These are phyloP conservation scores for Lota lota DNA, from an alignment of 2,113 vertebrate species.

Conservation along the genomic window DNA sequence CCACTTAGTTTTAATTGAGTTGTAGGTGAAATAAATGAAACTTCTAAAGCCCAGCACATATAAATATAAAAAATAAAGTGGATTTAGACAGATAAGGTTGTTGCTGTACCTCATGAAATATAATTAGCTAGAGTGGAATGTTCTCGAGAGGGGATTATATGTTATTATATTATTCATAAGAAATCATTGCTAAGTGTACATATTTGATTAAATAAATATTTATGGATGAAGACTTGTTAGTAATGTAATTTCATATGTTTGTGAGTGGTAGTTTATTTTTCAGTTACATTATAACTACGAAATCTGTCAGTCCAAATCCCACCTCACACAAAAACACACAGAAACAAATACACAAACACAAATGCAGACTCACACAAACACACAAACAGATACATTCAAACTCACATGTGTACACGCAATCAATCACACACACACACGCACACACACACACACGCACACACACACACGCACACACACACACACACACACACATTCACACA, in stretches of 20 bases:
- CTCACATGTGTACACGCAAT: no score
- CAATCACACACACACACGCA: not conserved
- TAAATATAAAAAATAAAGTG: conserved; percentile 17
- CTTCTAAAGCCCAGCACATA: conserved; percentile 31
- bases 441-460: not conserved
- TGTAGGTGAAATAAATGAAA: conserved; percentile 31
- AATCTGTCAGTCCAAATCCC: not conserved
- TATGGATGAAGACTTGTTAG: not conserved
- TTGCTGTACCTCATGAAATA: conserved; percentile 9
- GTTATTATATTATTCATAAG: not conserved
- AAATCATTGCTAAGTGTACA: not conserved
- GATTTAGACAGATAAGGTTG: no score
- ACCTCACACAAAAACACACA: not conserved
- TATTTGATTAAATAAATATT: not conserved
- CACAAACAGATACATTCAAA: no score
- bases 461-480: no score
- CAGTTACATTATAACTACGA: not conserved
- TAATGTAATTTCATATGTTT: no score
- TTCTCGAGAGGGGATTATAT: not conserved
- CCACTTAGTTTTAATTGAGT: conserved; percentile 48
- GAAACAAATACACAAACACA: not conserved
- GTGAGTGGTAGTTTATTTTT: not conserved
- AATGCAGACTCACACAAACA: not conserved
- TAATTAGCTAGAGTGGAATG: not conserved
- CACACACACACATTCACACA: no score